phyloP scores from a whole-genome alignment of 2,113 vertebrate genomes.

The Progne subis region DNA sequence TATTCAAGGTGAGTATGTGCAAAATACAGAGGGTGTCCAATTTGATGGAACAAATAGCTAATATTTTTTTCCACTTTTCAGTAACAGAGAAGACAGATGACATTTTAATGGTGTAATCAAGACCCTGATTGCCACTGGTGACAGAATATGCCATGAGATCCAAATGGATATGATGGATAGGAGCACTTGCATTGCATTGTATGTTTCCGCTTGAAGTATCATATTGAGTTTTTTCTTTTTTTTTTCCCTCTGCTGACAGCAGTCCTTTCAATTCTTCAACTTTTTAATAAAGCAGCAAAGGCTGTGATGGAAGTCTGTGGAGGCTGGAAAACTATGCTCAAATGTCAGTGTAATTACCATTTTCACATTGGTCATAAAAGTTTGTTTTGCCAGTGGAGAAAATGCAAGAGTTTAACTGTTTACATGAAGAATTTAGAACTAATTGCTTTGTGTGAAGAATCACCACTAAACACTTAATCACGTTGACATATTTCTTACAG shows the following conservation, averaged over 20 bases:
- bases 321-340: neutral
- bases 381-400: neutral
- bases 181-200: neutral
- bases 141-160: neutral
- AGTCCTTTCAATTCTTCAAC: neutral
- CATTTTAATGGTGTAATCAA: slow-evolving; percentile 13
- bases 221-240: too few relatives aligned
- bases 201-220: neutral
- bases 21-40: neutral
- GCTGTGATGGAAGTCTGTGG: neutral
- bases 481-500: neutral
- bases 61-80: neutral
- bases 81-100: neutral
- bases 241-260: neutral
- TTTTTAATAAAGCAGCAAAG: neutral
- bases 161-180: neutral
- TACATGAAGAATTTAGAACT: neutral
- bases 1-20: neutral
- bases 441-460: neutral
- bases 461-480: neutral
- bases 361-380: neutral
- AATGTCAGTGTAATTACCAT: neutral
- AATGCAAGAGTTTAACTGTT: neutral
- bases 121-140: neutral
- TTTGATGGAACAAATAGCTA: neutral